Evolutionary conservation across 1,140 invertebrate species (phyloP).

Genomic region (Portunus trituberculatus): DNA sequence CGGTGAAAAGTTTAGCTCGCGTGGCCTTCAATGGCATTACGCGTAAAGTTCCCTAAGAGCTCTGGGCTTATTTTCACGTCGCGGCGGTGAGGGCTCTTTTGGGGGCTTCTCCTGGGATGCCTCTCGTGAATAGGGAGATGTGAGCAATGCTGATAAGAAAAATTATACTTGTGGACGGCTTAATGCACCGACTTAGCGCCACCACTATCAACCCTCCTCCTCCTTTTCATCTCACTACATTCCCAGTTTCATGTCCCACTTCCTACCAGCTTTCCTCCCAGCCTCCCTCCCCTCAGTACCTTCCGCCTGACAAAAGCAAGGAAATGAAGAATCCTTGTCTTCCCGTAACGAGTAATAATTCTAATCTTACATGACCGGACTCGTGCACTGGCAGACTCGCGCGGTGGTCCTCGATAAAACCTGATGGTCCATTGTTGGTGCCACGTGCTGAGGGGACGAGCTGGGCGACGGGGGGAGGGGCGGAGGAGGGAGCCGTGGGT

Average conservation of each 20-base stretch:
- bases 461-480: neutral
- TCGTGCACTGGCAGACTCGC: neutral
- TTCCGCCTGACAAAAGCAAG: neutral
- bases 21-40: neutral
- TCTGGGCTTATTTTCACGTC: neutral
- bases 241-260: neutral
- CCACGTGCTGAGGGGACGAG: neutral
- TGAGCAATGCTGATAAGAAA: conserved; percentile 12
- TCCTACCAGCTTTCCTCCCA: neutral
- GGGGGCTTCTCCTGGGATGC: neutral
- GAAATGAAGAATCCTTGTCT: neutral
- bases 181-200: conserved; percentile 8
- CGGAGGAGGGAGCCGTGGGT: neutral
- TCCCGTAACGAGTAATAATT: neutral
- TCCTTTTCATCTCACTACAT: no score
- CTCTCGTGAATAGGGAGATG: neutral
- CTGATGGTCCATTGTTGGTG: neutral
- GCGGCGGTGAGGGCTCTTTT: neutral
- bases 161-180: neutral
- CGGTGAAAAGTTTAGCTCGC: neutral
- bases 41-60: neutral
- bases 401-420: neutral
- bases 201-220: neutral
- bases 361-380: neutral
- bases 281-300: neutral